Evolutionary conservation across 2,888 invertebrate species (phyloP).

Genomic region (Morpho deidamia): DNA sequence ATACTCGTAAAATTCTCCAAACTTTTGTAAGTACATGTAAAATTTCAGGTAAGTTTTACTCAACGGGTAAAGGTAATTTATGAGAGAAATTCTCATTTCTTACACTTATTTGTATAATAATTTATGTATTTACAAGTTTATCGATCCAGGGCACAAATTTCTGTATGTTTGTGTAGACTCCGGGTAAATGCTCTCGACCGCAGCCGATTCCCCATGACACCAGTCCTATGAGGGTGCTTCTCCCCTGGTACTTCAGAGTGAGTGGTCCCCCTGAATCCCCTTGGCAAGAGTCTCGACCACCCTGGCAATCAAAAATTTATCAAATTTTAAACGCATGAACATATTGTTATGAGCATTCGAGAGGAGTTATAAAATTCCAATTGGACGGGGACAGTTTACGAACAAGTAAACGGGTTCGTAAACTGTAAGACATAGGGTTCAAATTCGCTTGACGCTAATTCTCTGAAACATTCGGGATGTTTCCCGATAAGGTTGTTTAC

Average conservation of each 20-base stretch:
- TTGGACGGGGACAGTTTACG: too few relatives aligned
- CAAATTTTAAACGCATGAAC: too few relatives aligned
- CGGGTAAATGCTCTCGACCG: constrained; percentile 92
- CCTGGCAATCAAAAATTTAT: constrained; percentile 49
- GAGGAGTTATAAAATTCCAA: too few relatives aligned
- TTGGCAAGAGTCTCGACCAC: constrained; percentile 86
- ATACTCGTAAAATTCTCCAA: too few relatives aligned
- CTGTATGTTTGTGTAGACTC: constrained; percentile 95
- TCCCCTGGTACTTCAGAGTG: constrained; percentile 90
- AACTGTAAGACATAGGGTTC: too few relatives aligned
- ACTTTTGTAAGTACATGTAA: too few relatives aligned
- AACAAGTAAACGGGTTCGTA: too few relatives aligned
- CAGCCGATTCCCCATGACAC: constrained; percentile 96
- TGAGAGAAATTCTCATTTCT: neutral
- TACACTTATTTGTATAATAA: neutral
- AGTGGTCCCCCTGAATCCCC: constrained; percentile 92
- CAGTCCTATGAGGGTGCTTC: constrained; percentile 91
- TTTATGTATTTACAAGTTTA: constrained; percentile 77
- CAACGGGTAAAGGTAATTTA: neutral
- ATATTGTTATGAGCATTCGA: too few relatives aligned
- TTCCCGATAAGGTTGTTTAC: too few relatives aligned
- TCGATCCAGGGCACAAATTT: constrained; percentile 95
- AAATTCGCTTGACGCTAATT: too few relatives aligned
- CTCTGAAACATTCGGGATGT: too few relatives aligned
- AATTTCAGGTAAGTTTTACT: too few relatives aligned